Evolutionary conservation across 2,888 invertebrate genomes (phyloP).

Genomic region (Gymnocheta viridis): DNA sequence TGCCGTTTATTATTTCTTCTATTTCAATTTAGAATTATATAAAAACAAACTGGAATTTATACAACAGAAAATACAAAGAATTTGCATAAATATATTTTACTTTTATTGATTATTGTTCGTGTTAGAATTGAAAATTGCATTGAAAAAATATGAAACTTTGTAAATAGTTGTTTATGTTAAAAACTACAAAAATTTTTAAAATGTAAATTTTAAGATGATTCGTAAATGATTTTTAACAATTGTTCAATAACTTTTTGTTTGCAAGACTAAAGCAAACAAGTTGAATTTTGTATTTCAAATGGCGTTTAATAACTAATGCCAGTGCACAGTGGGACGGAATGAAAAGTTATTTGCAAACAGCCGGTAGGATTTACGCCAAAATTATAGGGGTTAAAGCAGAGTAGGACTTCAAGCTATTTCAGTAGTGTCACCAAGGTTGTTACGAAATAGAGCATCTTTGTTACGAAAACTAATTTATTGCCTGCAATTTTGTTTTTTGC

Average conservation of each 20-base stretch:
- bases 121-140: not conserved
- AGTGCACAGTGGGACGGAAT: not conserved
- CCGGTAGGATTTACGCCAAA: too few species aligned
- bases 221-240: not conserved
- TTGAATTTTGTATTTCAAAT: not conserved
- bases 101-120: not conserved
- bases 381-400: too few species aligned
- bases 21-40: conserved; percentile 13
- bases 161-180: not conserved
- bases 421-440: too few species aligned
- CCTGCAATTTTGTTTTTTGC: too few species aligned
- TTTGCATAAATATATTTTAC: conserved; percentile 37
- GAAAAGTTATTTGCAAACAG: too few species aligned
- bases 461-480: too few species aligned
- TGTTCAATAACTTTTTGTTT: too few species aligned
- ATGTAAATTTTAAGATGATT: not conserved
- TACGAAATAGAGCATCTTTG: too few species aligned
- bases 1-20: not conserved
- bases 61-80: not conserved
- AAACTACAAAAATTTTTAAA: not conserved
- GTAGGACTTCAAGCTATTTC: too few species aligned
- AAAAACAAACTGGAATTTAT: conserved; percentile 21
- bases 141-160: not conserved
- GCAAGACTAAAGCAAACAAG: not conserved
- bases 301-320: not conserved